Percentiles rank a stretch among this genome's conserved stretches.
Evolutionary conservation across 2,113 vertebrate genomes (phyloP).

Genomic region (Orthochromis indermauri): DNA sequence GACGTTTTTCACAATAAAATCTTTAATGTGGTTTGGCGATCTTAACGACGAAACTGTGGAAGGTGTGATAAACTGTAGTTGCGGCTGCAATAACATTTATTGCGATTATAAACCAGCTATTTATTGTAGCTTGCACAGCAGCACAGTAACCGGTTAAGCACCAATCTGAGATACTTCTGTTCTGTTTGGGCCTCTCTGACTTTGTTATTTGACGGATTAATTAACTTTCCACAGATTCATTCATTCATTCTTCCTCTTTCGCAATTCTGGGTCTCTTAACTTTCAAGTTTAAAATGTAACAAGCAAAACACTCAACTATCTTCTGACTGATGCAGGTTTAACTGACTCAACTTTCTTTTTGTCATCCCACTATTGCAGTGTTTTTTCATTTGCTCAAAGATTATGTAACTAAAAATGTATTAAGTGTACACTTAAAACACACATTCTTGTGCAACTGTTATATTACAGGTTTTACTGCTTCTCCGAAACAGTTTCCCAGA

Average conservation of each 20-base stretch:
- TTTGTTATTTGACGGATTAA: neutral
- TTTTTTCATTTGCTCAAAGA: neutral
- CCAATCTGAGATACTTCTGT: neutral
- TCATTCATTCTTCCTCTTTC: neutral
- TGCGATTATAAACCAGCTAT: neutral
- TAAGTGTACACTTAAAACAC: neutral
- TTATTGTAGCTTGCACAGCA: neutral
- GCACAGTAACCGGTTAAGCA: neutral
- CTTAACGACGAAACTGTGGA: neutral
- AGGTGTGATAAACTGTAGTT: neutral
- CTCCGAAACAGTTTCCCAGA: neutral
- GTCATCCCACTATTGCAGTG: neutral
- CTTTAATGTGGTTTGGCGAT: neutral
- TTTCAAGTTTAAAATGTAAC: neutral
- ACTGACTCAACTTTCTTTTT: neutral
- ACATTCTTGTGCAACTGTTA: neutral
- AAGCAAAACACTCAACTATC: neutral
- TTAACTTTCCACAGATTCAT: neutral
- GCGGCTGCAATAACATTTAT: neutral
- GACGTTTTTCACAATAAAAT: slow-evolving; percentile 38
- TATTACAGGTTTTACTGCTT: neutral
- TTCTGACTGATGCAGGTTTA: neutral
- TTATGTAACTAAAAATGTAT: neutral
- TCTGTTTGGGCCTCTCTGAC: neutral
- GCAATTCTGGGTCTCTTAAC: neutral